phyloP scores from a whole-genome alignment of 2,888 invertebrate genomes.

The Andricus quercusramuli region DNA sequence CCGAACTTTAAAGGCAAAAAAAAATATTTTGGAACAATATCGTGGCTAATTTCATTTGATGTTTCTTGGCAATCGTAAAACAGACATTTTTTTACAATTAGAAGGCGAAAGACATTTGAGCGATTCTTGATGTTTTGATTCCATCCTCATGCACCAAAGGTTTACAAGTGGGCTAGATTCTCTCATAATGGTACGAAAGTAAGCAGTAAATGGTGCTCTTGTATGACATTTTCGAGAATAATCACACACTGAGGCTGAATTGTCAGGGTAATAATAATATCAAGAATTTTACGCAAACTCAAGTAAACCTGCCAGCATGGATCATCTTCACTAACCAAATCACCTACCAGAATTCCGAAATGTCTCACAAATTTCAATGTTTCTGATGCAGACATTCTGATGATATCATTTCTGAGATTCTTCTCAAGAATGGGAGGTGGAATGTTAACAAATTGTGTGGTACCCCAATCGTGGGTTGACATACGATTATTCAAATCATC shows the following conservation, averaged over 20 bases:
- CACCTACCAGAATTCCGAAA: constrained; percentile 12
- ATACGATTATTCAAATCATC: constrained; percentile 34
- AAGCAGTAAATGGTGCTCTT: neutral
- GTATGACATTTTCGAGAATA: constrained; percentile 3
- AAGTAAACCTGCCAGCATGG: neutral
- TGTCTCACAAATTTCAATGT: neutral
- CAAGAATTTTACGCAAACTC: constrained; percentile 10
- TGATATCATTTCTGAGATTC: neutral
- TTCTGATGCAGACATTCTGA: constrained; percentile 12
- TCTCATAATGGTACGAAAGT: neutral
- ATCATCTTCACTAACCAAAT: constrained; percentile 12
- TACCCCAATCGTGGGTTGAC: constrained; percentile 8
- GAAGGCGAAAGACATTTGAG: too few species aligned
- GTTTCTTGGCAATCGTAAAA: too few species aligned
- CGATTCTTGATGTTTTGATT: neutral
- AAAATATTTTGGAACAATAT: too few species aligned
- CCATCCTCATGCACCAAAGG: neutral
- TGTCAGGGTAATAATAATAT: neutral
- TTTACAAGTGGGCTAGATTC: constrained; percentile 6
- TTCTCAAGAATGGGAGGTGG: neutral
- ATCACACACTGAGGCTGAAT: constrained; percentile 6
- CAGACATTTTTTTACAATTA: too few species aligned
- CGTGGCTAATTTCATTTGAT: too few species aligned
- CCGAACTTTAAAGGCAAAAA: too few species aligned
- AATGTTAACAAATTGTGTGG: constrained; percentile 12